These are phyloP conservation scores for Gavia stellata DNA, from an alignment of 2,113 vertebrate species.

Conservation along the genomic window DNA sequence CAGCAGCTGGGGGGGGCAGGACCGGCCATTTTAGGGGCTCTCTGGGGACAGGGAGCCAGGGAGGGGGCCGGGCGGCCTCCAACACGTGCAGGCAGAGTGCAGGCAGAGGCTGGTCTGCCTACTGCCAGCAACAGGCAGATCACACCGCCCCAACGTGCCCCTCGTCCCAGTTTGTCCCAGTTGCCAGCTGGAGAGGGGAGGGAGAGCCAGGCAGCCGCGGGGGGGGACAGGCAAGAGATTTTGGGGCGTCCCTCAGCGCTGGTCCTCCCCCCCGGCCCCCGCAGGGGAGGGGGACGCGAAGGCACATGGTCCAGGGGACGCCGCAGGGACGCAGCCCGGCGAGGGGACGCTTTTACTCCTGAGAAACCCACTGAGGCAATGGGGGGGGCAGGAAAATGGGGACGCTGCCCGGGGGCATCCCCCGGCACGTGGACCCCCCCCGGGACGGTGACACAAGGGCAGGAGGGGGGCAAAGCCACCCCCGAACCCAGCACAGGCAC, in stretches of 20 bases:
- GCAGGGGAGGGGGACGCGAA: background rate
- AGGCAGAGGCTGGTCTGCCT: background rate
- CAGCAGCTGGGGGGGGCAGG: background rate
- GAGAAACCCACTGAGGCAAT: background rate
- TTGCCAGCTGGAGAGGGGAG: background rate
- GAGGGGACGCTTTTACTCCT: background rate
- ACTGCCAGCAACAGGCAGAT: background rate
- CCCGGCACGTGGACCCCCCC: background rate
- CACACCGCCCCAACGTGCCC: background rate
- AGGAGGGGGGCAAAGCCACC: background rate
- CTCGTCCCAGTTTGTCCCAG: background rate
- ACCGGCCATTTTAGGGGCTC: background rate
- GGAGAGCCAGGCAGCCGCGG: background rate
- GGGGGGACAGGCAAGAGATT: background rate
- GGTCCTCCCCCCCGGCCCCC: background rate
- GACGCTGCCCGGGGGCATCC: background rate
- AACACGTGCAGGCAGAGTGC: background rate
- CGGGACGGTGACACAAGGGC: background rate
- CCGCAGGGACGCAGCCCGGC: background rate
- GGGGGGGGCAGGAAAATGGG: too few relatives aligned
- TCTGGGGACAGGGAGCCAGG: background rate
- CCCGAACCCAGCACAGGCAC: background rate
- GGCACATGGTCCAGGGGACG: background rate
- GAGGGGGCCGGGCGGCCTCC: background rate
- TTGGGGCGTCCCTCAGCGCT: background rate